Evolutionary conservation across 2,113 vertebrate species (phyloP).

Genomic region (Hiodon tergisus): DNA sequence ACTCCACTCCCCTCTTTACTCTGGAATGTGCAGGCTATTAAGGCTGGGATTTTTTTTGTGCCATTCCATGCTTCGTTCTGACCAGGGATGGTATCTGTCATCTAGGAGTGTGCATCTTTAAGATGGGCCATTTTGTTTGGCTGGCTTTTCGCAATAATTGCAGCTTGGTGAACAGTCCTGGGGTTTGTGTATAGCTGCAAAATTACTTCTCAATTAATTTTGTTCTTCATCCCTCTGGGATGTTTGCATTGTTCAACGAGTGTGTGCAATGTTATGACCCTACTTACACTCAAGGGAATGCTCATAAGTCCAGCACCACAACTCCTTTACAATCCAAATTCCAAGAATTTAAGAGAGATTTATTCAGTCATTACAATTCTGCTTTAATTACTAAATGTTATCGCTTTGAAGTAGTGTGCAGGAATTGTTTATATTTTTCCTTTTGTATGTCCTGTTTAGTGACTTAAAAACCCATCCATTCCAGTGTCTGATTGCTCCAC

Average conservation of each 20-base stretch:
- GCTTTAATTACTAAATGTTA: no score
- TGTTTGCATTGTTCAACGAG: background rate
- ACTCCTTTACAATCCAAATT: no score
- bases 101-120: background rate
- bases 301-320: background rate
- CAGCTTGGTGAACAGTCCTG: background rate
- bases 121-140: background rate
- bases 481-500: slow-evolving; percentile 35
- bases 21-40: slow-evolving; percentile 13
- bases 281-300: no score
- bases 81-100: background rate
- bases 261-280: background rate
- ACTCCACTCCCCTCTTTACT: slow-evolving; percentile 35
- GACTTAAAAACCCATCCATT: background rate
- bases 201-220: background rate
- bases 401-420: no score
- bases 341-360: no score
- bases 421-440: no score
- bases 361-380: no score
- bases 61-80: slow-evolving; percentile 15
- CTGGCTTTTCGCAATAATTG: background rate
- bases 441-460: no score
- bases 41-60: background rate
- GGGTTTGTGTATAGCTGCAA: background rate
- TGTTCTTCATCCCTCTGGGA: background rate